These are phyloP conservation scores for Austrolebias charrua DNA, from an alignment of 2,797 vertebrate genomes.

Conservation along the genomic window DNA sequence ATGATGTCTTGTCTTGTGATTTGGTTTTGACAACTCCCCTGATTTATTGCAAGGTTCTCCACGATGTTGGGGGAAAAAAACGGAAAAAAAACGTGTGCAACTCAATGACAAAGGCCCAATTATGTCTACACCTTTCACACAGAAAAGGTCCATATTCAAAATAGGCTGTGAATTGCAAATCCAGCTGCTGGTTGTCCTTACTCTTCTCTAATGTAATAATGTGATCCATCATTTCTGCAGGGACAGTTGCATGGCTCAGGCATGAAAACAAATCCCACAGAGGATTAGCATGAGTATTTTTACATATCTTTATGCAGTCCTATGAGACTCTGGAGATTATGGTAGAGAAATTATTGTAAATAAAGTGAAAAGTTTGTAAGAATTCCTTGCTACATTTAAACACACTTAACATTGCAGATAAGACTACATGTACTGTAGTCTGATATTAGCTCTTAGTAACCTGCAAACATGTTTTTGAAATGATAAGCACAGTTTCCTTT, in stretches of 20 bases:
- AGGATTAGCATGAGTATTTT: slow-evolving; percentile 58
- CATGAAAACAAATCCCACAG: slow-evolving; percentile 53
- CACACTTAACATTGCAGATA: neutral
- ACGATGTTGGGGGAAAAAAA: slow-evolving; percentile 58
- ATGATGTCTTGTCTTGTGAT: slow-evolving; percentile 63
- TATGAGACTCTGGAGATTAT: slow-evolving; percentile 18
- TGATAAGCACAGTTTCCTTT: slow-evolving; percentile 12
- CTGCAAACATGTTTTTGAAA: slow-evolving; percentile 30
- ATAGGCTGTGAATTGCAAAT: slow-evolving; percentile 72
- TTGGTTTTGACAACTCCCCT: slow-evolving; percentile 62
- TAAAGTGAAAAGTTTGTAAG: neutral
- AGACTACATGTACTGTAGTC: no score
- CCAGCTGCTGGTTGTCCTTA: slow-evolving; percentile 50
- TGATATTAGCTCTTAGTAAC: slow-evolving; percentile 16
- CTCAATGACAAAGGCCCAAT: slow-evolving; percentile 68
- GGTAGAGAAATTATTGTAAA: neutral
- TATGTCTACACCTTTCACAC: slow-evolving; percentile 62
- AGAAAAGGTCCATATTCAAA: slow-evolving; percentile 64
- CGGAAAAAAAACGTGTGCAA: slow-evolving; percentile 31
- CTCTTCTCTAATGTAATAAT: slow-evolving; percentile 71
- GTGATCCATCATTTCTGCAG: slow-evolving; percentile 74
- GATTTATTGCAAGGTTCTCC: slow-evolving; percentile 66
- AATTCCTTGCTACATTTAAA: neutral
- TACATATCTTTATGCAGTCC: slow-evolving; percentile 49
- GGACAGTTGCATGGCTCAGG: slow-evolving; percentile 43